Conservation (phyloP, 2,888 invertebrate genomes). For the Hirtodrosophila confusa region DNA sequence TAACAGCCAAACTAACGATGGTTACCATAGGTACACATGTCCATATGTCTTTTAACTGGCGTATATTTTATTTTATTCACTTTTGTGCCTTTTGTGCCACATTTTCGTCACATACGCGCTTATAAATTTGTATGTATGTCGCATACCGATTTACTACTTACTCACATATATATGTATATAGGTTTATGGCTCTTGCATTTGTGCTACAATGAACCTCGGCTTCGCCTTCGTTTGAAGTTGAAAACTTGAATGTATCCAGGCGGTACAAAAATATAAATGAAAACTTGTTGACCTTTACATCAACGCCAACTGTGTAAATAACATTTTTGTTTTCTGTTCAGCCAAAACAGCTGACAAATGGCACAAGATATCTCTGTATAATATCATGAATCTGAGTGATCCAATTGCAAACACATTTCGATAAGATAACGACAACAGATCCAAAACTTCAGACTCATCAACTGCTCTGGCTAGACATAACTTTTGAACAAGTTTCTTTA, state of each 20-base stretch:
- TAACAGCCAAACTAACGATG: constrained; percentile 16
- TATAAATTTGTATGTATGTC: constrained; percentile 6
- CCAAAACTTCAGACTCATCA: background rate
- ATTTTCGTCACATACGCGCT: constrained; percentile 42
- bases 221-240: constrained; percentile 41
- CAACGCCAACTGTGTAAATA: constrained; percentile 52
- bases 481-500: constrained; percentile 7
- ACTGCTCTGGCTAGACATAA: constrained; percentile 4
- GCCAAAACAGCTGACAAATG: constrained; percentile 39
- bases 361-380: constrained; percentile 9
- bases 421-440: constrained; percentile 24
- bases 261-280: constrained; percentile 20
- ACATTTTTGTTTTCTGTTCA: constrained; percentile 39
- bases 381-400: constrained; percentile 5
- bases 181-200: constrained; percentile 52
- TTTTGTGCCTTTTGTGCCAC: constrained; percentile 49
- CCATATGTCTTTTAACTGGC: constrained; percentile 17
- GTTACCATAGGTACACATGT: constrained; percentile 20
- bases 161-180: constrained; percentile 11
- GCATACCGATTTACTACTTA: background rate
- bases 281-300: constrained; percentile 73
- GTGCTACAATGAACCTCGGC: constrained; percentile 59
- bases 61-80: constrained; percentile 38
- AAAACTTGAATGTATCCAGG: constrained; percentile 35
- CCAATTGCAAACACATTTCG: background rate